These are phyloP conservation scores for Caloenas nicobarica DNA, from an alignment of 2,113 vertebrate genomes.

Conservation along the genomic window DNA sequence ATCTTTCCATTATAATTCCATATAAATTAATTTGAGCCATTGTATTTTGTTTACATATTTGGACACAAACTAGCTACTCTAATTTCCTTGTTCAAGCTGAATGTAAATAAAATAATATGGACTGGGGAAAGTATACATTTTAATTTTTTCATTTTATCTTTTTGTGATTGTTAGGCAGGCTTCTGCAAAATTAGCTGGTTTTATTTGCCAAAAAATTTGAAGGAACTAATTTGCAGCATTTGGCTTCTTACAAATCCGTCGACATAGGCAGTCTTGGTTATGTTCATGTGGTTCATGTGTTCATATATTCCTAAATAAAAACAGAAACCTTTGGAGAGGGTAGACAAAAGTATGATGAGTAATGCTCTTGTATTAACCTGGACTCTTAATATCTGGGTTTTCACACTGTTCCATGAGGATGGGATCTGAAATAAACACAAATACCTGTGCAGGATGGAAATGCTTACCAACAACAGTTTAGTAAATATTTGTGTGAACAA, in stretches of 20 bases:
- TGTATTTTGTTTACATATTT: background rate
- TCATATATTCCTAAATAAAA: background rate
- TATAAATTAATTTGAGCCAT: background rate
- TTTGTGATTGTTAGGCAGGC: background rate
- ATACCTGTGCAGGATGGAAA: background rate
- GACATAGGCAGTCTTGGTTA: background rate
- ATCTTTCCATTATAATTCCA: background rate
- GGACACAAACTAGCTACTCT: background rate
- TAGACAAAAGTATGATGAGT: background rate
- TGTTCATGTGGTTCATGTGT: background rate
- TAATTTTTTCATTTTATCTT: background rate
- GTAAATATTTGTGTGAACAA: background rate
- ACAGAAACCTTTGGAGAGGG: background rate
- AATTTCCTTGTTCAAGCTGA: background rate
- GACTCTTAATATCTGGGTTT: background rate
- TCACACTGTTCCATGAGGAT: background rate
- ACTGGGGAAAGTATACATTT: background rate
- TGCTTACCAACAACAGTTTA: background rate
- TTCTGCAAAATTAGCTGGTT: background rate
- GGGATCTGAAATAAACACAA: background rate
- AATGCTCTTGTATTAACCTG: background rate
- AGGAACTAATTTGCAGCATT: background rate
- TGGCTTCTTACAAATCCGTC: background rate
- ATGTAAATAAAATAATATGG: background rate
- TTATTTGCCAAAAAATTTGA: background rate